phyloP scores from a whole-genome alignment of 2,888 invertebrate genomes.

The Tinea trinotella region DNA sequence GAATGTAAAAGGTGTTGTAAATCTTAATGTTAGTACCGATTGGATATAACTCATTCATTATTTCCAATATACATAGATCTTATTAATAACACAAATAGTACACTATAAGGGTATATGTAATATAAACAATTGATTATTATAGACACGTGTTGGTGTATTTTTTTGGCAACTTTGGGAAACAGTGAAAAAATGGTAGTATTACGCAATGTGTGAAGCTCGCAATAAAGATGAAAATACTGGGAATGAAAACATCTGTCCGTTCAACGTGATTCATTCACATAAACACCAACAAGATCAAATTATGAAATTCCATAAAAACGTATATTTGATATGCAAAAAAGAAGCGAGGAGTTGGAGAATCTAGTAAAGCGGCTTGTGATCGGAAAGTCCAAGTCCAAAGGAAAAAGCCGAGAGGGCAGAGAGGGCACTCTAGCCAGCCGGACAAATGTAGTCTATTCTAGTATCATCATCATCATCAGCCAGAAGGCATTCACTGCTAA shows the following conservation, averaged over 20 bases:
- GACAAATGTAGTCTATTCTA: no score
- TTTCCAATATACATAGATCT: not conserved
- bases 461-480: no score
- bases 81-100: no score
- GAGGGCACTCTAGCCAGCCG: no score
- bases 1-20: conserved; percentile 2
- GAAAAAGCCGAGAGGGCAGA: no score
- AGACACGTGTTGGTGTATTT: conserved; percentile 2
- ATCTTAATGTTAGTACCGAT: not conserved
- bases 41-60: not conserved
- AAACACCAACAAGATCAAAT: not conserved
- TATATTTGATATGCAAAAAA: not conserved
- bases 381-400: no score
- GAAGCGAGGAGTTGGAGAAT: no score
- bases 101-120: not conserved
- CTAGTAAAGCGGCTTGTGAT: no score
- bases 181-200: conserved; percentile 37
- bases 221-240: conserved; percentile 49
- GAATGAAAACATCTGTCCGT: conserved; percentile 51
- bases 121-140: conserved; percentile 5
- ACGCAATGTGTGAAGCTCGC: conserved; percentile 50
- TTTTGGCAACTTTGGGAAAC: conserved; percentile 28
- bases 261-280: conserved; percentile 43
- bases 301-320: conserved; percentile 8
- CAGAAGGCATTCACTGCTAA: no score